These are phyloP conservation scores for Phrynosoma platyrhinos DNA, from an alignment of 2,113 vertebrate species.

Conservation along the genomic window DNA sequence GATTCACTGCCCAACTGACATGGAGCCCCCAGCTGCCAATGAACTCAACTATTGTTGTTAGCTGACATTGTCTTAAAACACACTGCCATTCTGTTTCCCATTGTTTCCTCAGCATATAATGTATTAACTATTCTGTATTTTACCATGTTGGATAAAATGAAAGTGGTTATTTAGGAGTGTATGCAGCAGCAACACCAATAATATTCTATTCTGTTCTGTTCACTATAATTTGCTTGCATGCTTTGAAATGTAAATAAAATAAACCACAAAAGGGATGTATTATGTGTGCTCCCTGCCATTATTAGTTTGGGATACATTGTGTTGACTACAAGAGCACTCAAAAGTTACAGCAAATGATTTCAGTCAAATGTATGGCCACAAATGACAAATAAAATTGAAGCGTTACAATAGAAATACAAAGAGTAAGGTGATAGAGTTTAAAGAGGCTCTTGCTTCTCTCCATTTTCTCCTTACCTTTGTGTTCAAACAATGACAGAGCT, in stretches of 20 bases:
- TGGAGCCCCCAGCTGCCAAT: no score
- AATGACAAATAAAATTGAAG: no score
- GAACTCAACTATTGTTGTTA: neutral
- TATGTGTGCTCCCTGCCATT: neutral
- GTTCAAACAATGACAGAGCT: no score
- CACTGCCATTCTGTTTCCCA: neutral
- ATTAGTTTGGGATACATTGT: neutral
- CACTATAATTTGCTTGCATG: neutral
- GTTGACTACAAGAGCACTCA: neutral
- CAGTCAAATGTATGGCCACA: neutral
- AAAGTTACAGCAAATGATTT: neutral
- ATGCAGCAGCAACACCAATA: neutral
- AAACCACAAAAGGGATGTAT: neutral
- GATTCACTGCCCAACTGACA: no score
- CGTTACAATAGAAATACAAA: neutral
- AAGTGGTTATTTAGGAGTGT: neutral
- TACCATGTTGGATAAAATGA: neutral
- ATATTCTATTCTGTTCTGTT: neutral
- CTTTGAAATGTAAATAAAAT: neutral
- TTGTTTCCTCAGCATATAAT: neutral
- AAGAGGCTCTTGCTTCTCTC: no score
- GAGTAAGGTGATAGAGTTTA: no score
- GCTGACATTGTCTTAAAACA: neutral
- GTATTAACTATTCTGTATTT: neutral
- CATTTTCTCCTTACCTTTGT: no score